Conservation (phyloP, 2,797 vertebrate species). For the Sebastes jordani region DNA sequence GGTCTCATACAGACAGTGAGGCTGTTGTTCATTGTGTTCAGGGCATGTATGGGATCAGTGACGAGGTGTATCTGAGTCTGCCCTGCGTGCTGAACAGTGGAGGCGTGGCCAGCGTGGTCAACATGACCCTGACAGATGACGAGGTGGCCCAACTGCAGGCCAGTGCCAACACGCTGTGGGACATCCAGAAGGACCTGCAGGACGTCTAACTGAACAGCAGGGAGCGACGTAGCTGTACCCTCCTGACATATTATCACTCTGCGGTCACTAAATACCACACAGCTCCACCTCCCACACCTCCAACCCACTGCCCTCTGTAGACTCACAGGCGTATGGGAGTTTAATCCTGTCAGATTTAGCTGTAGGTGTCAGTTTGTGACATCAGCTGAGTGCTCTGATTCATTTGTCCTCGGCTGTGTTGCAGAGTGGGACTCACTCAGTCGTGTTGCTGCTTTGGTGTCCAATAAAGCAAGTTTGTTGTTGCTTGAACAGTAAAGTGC, state of each 20-base stretch:
- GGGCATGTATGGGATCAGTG: slow-evolving; percentile 91
- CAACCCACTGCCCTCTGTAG: slow-evolving; percentile 23
- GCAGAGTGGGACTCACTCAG: slow-evolving; percentile 2
- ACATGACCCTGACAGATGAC: slow-evolving; percentile 91
- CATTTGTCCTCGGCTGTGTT: slow-evolving; percentile 6
- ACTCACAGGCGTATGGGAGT: background rate
- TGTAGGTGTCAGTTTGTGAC: slow-evolving; percentile 33
- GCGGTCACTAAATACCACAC: slow-evolving; percentile 18
- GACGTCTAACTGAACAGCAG: slow-evolving; percentile 80
- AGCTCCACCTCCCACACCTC: slow-evolving; percentile 15
- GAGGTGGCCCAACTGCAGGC: slow-evolving; percentile 90
- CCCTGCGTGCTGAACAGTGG: slow-evolving; percentile 88
- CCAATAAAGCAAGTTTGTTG: slow-evolving; percentile 55
- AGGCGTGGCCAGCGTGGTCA: slow-evolving; percentile 90
- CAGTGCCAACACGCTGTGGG: slow-evolving; percentile 91
- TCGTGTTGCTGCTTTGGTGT: slow-evolving; percentile 33
- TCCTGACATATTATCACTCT: background rate
- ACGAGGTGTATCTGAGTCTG: slow-evolving; percentile 93
- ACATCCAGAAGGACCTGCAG: slow-evolving; percentile 93
- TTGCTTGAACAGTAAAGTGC: background rate
- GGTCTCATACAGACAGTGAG: background rate
- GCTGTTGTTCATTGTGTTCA: slow-evolving; percentile 55
- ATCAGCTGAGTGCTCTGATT: slow-evolving; percentile 6
- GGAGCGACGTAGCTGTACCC: slow-evolving; percentile 2
- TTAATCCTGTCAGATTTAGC: slow-evolving; percentile 27